Evolutionary conservation across 35 echinoderm and acorn worm genomes (phyloP), one percentile per base, ranked within the genome.

Genomic region (Apostichopus japonicus): DNA sequence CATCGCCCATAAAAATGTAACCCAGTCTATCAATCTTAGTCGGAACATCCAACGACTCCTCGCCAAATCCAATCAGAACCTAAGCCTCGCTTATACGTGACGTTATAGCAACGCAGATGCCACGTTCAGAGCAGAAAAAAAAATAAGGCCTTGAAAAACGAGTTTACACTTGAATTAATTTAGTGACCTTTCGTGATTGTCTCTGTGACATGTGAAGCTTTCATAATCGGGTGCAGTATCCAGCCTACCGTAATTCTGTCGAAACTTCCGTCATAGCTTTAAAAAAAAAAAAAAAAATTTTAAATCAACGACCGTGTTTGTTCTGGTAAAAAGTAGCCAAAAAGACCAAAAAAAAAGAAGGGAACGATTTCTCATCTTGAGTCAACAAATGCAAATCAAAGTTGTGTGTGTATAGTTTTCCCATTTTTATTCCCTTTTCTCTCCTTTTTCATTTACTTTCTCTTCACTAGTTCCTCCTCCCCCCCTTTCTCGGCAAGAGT

Each of bases 151-250:
- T 67, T 44, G 33, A 67, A 11, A 19, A 67, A 67, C 19, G 63
- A 67, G 63, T 67, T 67, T 17, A 67, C 63, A 67, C 63, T 67
- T 67, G 63, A 67, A 67, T 67, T 67, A 67, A 67, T 67, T 67
- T 19, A 15, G 63, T 67, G 19, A 67, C 63, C 63, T 67, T 67
- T 2, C 19, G 0, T 15, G 63, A 67, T 67, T 67, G 63, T 67
- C 63, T 67, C 63, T 19, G 63, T 67, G 19, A 67, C 19, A 67
- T 67, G 11, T 67, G 63, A 67, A 67, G 63, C 19, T 67, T 19
- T 67, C 11, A 67, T 67, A 19, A 67, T 19, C 19, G 2, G 11
- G 63, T 44, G 63, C 63, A 67, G 19, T 19, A 67, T 67, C 63
- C 63, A 67, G 63, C 19, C 63, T 15, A 67, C 63, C 63, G 3